A percentile compares a stretch with the other conserved stretches of the same genome.
Conservation (phyloP, 2,797 vertebrate species). For the Cacajao melanocephalus region DNA sequence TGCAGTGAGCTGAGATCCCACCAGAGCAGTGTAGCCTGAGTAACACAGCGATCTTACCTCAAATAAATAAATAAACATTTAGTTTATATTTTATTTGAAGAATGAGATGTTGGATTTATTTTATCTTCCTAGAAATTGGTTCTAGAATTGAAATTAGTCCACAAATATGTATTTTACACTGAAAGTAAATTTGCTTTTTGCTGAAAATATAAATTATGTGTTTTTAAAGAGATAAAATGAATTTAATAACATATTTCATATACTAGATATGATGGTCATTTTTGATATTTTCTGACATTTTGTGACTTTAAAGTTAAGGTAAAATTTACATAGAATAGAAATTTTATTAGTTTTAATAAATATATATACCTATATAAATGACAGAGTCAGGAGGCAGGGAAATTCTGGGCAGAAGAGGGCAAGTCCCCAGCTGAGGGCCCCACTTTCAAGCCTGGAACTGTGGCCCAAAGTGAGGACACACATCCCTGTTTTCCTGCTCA, state of each 20-base stretch:
- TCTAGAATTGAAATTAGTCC: not conserved
- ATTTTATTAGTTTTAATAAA: not conserved
- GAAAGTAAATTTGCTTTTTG: not conserved
- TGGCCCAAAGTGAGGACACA: too few relatives aligned
- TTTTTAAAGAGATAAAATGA: not conserved
- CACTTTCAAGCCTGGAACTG: too few relatives aligned
- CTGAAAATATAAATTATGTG: not conserved
- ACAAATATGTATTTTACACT: not conserved
- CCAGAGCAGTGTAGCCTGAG: not conserved
- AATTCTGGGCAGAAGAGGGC: too few relatives aligned
- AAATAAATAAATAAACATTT: too few relatives aligned
- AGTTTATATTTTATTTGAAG: not conserved
- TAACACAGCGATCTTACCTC: too few relatives aligned
- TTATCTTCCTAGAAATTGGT: not conserved
- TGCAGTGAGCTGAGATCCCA: not conserved
- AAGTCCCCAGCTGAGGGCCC: too few relatives aligned
- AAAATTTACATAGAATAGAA: not conserved
- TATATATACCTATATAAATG: not conserved
- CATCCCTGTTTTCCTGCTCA: too few relatives aligned
- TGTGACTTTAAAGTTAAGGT: not conserved
- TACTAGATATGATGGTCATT: not conserved
- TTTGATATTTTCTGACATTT: not conserved
- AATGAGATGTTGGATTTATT: not conserved
- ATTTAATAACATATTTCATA: not conserved
- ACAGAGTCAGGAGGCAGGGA: too few relatives aligned